Conservation (phyloP, 2,888 invertebrate species). For the Liposcelis brunnea region DNA sequence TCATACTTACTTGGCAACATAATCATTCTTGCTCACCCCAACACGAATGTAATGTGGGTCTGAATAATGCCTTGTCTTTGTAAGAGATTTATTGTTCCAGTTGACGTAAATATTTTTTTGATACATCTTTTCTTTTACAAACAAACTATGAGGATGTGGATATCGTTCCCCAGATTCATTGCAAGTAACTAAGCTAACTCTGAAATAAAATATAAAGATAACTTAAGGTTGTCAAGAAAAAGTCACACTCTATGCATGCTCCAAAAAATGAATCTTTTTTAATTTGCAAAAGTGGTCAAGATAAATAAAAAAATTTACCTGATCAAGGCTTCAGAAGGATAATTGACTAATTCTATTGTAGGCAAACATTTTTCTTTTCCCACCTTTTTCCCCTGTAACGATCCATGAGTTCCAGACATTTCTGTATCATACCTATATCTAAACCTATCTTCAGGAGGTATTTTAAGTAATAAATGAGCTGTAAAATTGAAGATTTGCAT, state of each 20-base stretch:
- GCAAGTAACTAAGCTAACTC: conserved; percentile 2
- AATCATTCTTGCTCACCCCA: background rate
- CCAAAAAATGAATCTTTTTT: too few species aligned
- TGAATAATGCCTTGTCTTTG: conserved; percentile 2
- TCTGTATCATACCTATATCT: conserved; percentile 4
- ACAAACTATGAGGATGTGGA: conserved; percentile 5
- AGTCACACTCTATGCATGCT: too few species aligned
- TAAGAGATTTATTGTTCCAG: background rate
- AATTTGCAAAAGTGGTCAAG: too few species aligned
- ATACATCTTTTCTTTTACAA: conserved; percentile 4
- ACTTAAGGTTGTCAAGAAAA: background rate
- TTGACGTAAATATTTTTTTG: background rate
- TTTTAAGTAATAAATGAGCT: background rate
- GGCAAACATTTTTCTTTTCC: background rate
- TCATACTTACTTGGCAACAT: background rate
- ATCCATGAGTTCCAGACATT: conserved; percentile 8
- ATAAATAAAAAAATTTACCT: background rate
- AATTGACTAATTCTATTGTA: background rate
- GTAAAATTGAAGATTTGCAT: background rate
- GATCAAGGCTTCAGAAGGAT: background rate
- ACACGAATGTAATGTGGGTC: conserved; percentile 3
- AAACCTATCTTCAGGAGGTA: background rate
- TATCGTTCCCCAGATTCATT: background rate
- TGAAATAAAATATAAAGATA: background rate
- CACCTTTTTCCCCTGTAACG: background rate